Evolutionary conservation across 2,888 invertebrate species (phyloP), one percentile per base, ranked within the genome.

Genomic region (Latheticus oryzae): DNA sequence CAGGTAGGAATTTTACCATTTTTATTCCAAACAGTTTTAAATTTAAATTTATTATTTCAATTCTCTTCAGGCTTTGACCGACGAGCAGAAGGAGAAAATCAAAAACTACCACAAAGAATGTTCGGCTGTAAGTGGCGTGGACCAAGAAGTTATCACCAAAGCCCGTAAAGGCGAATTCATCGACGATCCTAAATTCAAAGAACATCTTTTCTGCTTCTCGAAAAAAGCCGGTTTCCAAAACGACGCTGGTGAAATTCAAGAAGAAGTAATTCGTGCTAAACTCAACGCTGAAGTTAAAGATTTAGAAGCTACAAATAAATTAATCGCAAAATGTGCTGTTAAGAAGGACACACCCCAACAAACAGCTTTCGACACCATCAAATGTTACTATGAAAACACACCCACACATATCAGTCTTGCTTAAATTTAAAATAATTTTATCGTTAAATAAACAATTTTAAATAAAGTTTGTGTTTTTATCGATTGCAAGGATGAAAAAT

Each of bases 171-270:
- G 69, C n/a, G 64, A 63, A 3, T 71, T 69, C 57, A 43, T 37
- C 13, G 68, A 68, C 1, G 71, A 73, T 37, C 53, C 55, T 11
- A 66, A 68, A 43, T 26, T 71, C 9, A 70, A 70, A 45, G 52
- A 58, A 1, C 66, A 67, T 43, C 19, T 67, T 2, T 63, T 67
- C 48, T 73, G 73, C 53, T 60, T 71, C 35, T 60, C 64, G 9
- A 72, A 70, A 50, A 69, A 68, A 48, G 51, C 67, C 1, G 70
- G 72, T 13, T 67, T 73, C 68, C 62, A 68, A 53, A 66, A 70
- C 50, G 68, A 68, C 2, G 65, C 61, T 12, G 73, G 73, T n/a
- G 64, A 69, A 32, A 54, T 68, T 40, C 67, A 71, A 28, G 42
- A 35, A 11, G 67, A 68, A 0, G 67, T 66, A 1, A 54, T 73